Evolutionary conservation across 23 tunicate species (phyloP).

Genomic region (Botrylloides violaceus): DNA sequence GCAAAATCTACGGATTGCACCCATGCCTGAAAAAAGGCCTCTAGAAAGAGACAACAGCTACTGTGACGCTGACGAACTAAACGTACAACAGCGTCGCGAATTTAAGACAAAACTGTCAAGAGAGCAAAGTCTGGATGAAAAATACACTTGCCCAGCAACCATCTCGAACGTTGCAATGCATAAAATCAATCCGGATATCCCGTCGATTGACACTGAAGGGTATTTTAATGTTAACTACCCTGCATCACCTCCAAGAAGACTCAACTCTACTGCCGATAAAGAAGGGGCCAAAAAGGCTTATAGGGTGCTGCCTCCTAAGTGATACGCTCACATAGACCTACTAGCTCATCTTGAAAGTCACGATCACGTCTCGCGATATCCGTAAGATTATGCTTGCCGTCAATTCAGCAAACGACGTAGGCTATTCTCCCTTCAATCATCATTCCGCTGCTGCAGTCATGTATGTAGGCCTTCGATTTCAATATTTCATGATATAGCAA

Average conservation of each 20-base stretch:
- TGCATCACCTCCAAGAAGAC: background rate
- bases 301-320: too few relatives aligned
- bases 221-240: conserved; percentile 36
- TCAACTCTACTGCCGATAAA: background rate
- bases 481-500: too few relatives aligned
- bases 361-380: too few relatives aligned
- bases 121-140: conserved; percentile 34
- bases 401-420: too few relatives aligned
- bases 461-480: too few relatives aligned
- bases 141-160: conserved; percentile 28
- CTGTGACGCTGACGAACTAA: conserved; percentile 12
- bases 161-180: background rate
- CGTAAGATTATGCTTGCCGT: too few relatives aligned
- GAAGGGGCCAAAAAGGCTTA: conserved; percentile 10
- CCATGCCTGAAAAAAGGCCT: conserved; percentile 12
- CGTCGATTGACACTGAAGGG: conserved; percentile 26
- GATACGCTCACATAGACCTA: too few relatives aligned
- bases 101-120: background rate
- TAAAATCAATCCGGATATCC: background rate
- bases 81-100: background rate
- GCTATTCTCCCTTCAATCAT: too few relatives aligned
- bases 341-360: too few relatives aligned
- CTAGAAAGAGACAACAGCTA: background rate
- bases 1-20: conserved; percentile 40
- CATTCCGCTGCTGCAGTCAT: too few relatives aligned